Base-by-base conservation (phyloP, 2,888 invertebrate species). In the Pammene fasciana region DNA sequence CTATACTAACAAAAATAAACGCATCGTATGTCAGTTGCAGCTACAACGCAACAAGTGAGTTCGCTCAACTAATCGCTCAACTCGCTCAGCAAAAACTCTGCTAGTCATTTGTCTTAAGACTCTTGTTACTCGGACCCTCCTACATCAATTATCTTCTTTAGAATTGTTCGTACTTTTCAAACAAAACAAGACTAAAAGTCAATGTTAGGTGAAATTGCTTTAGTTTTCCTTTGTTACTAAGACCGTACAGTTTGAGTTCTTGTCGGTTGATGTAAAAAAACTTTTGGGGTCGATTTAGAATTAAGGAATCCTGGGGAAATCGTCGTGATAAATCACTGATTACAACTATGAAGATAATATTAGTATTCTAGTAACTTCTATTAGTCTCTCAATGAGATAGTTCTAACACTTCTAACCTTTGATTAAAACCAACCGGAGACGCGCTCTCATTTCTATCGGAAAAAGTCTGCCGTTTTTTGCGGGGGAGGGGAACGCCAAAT, bases 1-100 rank as follows among this genome's bases (percentile, higher is more conserved):
- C 62, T n/a, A 62, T 13, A n/a, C 36, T 38, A 36, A 48, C 50
- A 62, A 62, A 62, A 52, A 41, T 18, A 52, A 52, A 62, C 52
- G 41, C 18, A 26, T 18, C 38, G 45, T 67, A 41, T 41, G 62
- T 52, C 57, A 18, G 48, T n/a, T 68, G 64, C 57, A 65, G 38
- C 38, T 38, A 52, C 52, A 81, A 79, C 76, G 82, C 87, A 87
- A 87, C 86, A 87, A 86, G 86, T 86, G 79, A 73, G 70, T 71
- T 77, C 78, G 78, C 78, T 78, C 78, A 75, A 83, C 82, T 71
- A 72, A 78, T 83, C 78, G 74, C 11, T 34, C 65, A 65, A 79
- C 73, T 61, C 54, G 72, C 16, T 56, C 38, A 14, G 38, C 48
- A 56, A 72, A 70, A 71, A 67, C 67, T 60, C 64, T 45, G 55